phyloP scores from a whole-genome alignment of 2,797 vertebrate genomes.

The Platyrinchus mystaceus region DNA sequence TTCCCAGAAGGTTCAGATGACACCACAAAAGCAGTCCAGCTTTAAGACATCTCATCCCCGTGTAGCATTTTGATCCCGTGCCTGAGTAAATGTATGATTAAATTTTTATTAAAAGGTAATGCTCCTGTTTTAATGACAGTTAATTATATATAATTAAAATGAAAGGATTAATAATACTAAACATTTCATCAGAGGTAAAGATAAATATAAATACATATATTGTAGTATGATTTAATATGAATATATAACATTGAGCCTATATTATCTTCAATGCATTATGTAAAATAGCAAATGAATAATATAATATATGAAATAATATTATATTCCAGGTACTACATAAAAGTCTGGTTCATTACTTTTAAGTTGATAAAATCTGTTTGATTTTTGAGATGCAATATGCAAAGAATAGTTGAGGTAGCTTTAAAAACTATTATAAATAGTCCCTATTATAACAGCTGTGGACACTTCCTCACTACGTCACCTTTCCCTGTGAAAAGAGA shows the following conservation, averaged over 20 bases:
- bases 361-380: background rate
- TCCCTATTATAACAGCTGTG: background rate
- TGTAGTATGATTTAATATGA: slow-evolving; percentile 12
- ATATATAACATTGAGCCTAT: background rate
- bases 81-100: slow-evolving; percentile 46
- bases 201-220: slow-evolving; percentile 65
- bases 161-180: slow-evolving; percentile 64
- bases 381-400: background rate
- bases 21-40: background rate
- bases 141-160: slow-evolving; percentile 66
- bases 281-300: background rate
- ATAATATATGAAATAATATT: background rate
- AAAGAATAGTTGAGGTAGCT: background rate
- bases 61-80: slow-evolving; percentile 16
- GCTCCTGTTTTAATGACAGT: slow-evolving; percentile 51
- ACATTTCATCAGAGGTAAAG: slow-evolving; percentile 57
- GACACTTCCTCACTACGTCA: background rate
- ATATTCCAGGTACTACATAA: background rate
- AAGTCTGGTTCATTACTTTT: background rate
- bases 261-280: background rate
- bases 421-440: background rate
- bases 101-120: slow-evolving; percentile 68
- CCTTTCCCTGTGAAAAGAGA: background rate
- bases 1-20: background rate
- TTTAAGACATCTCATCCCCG: background rate